A percentile compares a stretch with the other conserved stretches of the same genome.
These are phyloP conservation scores for Conchocele bisecta DNA, from an alignment of 2,888 invertebrate species.

Conservation along the genomic window DNA sequence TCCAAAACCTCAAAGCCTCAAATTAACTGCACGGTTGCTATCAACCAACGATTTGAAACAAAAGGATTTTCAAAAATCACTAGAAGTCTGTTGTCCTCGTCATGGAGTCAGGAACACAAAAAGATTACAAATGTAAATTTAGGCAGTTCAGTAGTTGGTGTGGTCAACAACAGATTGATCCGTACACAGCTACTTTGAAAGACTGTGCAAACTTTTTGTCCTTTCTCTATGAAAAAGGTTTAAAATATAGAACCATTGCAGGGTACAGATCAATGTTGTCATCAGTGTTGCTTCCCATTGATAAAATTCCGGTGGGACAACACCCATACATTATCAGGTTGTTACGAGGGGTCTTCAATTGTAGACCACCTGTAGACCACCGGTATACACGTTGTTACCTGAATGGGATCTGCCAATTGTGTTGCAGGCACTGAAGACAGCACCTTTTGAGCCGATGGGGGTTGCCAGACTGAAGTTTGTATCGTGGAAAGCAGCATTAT, in stretches of 20 bases:
- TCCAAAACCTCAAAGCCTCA: slow-evolving; percentile 35
- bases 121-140: slow-evolving; percentile 42
- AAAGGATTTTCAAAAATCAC: slow-evolving; percentile 40
- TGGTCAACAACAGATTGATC: slow-evolving; percentile 42
- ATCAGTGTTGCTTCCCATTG: slow-evolving; percentile 10
- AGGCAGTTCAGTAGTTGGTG: slow-evolving; percentile 50
- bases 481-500: background rate
- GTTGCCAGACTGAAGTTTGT: background rate
- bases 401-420: slow-evolving; percentile 28
- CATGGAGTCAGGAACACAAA: slow-evolving; percentile 47
- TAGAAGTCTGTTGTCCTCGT: slow-evolving; percentile 40
- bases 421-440: background rate
- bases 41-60: slow-evolving; percentile 34
- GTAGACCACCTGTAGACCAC: slow-evolving; percentile 19
- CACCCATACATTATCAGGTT: slow-evolving; percentile 22
- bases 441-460: slow-evolving; percentile 9
- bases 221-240: slow-evolving; percentile 9
- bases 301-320: slow-evolving; percentile 5
- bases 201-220: slow-evolving; percentile 36
- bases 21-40: slow-evolving; percentile 50
- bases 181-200: slow-evolving; percentile 30
- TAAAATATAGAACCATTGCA: background rate
- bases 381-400: slow-evolving; percentile 12
- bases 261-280: slow-evolving; percentile 33
- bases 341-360: slow-evolving; percentile 25